Evolutionary conservation across 2,113 vertebrate species (phyloP).

Genomic region (Blennius ocellaris): DNA sequence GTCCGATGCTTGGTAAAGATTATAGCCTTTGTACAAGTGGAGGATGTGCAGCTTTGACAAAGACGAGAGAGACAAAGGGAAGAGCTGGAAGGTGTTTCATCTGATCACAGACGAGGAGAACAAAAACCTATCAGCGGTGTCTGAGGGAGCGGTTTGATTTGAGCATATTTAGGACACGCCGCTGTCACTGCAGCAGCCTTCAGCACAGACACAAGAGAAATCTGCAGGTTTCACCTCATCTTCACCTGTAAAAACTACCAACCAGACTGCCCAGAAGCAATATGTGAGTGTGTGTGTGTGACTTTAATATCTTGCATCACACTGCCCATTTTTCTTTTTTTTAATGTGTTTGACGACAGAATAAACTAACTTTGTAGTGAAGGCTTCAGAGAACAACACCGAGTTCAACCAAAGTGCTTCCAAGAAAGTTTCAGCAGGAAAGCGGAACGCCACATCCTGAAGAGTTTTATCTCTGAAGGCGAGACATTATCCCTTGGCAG

Average conservation of each 20-base stretch:
- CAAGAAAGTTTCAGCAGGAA: constrained; percentile 55
- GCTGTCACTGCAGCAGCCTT: background rate
- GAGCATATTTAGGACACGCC: background rate
- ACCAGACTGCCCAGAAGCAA: constrained; percentile 16
- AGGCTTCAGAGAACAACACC: constrained; percentile 37
- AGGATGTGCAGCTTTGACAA: constrained; percentile 6
- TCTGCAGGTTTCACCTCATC: constrained; percentile 25
- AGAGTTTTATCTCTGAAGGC: constrained; percentile 43
- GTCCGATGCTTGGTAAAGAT: constrained; percentile 35
- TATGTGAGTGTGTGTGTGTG: background rate
- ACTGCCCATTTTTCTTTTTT: constrained; percentile 28
- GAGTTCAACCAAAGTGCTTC: constrained; percentile 62
- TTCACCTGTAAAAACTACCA: constrained; percentile 16
- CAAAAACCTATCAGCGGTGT: constrained; percentile 4
- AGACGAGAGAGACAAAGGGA: constrained; percentile 17
- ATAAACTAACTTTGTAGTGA: constrained; percentile 35
- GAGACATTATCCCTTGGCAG: constrained; percentile 37
- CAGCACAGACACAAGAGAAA: background rate
- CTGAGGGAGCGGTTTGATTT: background rate
- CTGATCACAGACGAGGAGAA: constrained; percentile 17
- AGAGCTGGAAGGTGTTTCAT: constrained; percentile 5
- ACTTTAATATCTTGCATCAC: constrained; percentile 28
- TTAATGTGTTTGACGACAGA: constrained; percentile 46
- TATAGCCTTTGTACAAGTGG: constrained; percentile 16
- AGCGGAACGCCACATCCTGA: constrained; percentile 34